Percentiles rank a stretch among this genome's conserved stretches.
phyloP scores from a whole-genome alignment of 35 echinoderm and acorn worm species.

The Heliocidaris erythrogramma region DNA sequence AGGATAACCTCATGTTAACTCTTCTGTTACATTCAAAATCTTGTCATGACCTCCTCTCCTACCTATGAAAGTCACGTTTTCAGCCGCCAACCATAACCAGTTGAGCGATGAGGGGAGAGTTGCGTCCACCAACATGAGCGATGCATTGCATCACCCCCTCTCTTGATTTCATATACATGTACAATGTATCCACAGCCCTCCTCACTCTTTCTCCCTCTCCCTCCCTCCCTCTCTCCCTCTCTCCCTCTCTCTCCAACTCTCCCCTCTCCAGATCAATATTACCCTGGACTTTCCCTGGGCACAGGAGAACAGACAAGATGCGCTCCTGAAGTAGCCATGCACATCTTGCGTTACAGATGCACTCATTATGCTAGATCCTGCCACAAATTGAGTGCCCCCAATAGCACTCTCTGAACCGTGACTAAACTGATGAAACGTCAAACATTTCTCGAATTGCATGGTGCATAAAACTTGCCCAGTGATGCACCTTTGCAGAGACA shows the following conservation, averaged over 20 bases:
- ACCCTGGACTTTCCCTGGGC: slow-evolving; percentile 29
- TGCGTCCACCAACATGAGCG: background rate
- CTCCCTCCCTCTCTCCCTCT: background rate
- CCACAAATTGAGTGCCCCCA: slow-evolving; percentile 12
- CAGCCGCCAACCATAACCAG: background rate
- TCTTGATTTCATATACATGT: background rate
- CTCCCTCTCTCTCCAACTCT: background rate
- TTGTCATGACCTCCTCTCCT: background rate
- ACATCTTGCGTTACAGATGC: slow-evolving; percentile 38
- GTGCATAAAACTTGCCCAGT: background rate
- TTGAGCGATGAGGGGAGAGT: background rate
- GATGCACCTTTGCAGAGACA: background rate
- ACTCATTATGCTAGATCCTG: slow-evolving; percentile 44
- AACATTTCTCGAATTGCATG: slow-evolving; percentile 34
- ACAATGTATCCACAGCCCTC: background rate
- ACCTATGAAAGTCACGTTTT: background rate
- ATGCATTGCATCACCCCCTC: slow-evolving; percentile 5
- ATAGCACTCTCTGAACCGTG: slow-evolving; percentile 37
- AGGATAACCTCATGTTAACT: too few species aligned
- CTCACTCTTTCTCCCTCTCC: background rate
- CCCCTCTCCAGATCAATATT: slow-evolving; percentile 31
- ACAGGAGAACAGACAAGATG: slow-evolving; percentile 18
- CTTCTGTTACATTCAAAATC: background rate
- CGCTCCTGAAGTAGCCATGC: slow-evolving; percentile 7
- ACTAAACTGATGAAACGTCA: slow-evolving; percentile 48